Evolutionary conservation across 2,113 vertebrate species (phyloP), one percentile per base, ranked within the genome.

Genomic region (Quiscalus mexicanus): DNA sequence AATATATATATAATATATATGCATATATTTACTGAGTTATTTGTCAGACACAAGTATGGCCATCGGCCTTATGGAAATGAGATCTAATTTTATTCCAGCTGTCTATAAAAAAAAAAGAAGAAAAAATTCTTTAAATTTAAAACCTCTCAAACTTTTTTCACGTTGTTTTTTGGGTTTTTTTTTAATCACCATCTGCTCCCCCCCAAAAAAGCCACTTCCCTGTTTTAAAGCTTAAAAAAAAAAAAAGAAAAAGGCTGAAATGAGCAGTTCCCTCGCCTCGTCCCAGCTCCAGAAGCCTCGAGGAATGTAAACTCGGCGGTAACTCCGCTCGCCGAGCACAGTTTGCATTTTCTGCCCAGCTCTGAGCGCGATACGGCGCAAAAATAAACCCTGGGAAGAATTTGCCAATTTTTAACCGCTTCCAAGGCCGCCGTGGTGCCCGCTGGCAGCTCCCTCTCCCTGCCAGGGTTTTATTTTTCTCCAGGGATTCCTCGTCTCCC

Each of bases 301-400:
- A 81, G 90, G 81, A 89, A 89, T 69, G 84, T 55, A 37, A 87
- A 87, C 93, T 87, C 88, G n/a, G 87, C 11, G 4, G 39, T 52
- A 69, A 84, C 95, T 96, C 77, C 3, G 12, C 59, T 58, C 19
- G 5, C 50, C 22, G 45, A 58, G 60, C 15, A 11, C 64, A 22
- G 69, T 74, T 94, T 86, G 93, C 50, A 9, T 88, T 93, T 93
- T 90, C 80, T 69, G 31, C 91, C 59, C 25, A 2, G 28, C 53
- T 7, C 75, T 6, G 9, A 47, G 44, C 0, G 24, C 45, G 42
- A 87, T 53, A 33, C 35, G 9, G 58, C 4, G 3, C 84, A 89
- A 86, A 91, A 84, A 82, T 84, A 67, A 87, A 87, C 69, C 39
- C 21, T 5, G 60, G 39, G 64, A 82, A 60, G 81, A 71, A 82